Percentiles rank a stretch among this genome's conserved stretches.
Conservation (phyloP, 1,140 invertebrate genomes). For the Antheraea pernyi region DNA sequence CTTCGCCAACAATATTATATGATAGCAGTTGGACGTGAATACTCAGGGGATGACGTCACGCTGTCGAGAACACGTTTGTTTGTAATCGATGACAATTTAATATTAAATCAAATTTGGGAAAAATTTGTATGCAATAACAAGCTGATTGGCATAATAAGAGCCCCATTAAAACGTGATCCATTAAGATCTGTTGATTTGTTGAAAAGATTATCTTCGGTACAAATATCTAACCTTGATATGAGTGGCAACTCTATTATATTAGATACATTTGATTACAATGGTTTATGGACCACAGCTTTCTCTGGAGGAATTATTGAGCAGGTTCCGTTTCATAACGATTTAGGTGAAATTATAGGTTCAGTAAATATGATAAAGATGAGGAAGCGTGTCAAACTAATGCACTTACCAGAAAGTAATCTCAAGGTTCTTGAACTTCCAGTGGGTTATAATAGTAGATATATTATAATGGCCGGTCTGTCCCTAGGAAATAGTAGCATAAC, state of each 20-base stretch:
- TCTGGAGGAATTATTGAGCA: constrained; percentile 6
- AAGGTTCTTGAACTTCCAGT: constrained; percentile 15
- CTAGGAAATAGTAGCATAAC: not conserved
- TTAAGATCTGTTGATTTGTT: not conserved
- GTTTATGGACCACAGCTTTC: constrained; percentile 20
- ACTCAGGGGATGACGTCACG: not conserved
- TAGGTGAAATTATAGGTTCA: constrained; percentile 11
- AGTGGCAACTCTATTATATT: constrained; percentile 17
- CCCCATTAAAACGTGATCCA: not conserved
- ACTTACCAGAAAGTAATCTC: constrained; percentile 2
- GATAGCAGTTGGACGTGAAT: not conserved
- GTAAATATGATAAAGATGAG: constrained; percentile 19
- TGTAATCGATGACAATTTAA: not conserved
- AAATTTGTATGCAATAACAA: constrained; percentile 1
- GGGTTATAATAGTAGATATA: constrained; percentile 6
- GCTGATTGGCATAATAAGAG: not conserved
- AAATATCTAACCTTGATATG: constrained; percentile 1
- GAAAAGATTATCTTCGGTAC: not conserved
- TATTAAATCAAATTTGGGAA: not conserved
- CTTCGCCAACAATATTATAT: not conserved
- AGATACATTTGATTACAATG: constrained; percentile 15
- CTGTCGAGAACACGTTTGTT: not conserved
- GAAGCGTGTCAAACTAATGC: constrained; percentile 11
- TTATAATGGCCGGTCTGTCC: constrained; percentile 8
- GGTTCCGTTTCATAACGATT: constrained; percentile 16